Evolutionary conservation across 2,113 vertebrate species (phyloP), one percentile per base, ranked within the genome.

Genomic region (Saccopteryx bilineata): DNA sequence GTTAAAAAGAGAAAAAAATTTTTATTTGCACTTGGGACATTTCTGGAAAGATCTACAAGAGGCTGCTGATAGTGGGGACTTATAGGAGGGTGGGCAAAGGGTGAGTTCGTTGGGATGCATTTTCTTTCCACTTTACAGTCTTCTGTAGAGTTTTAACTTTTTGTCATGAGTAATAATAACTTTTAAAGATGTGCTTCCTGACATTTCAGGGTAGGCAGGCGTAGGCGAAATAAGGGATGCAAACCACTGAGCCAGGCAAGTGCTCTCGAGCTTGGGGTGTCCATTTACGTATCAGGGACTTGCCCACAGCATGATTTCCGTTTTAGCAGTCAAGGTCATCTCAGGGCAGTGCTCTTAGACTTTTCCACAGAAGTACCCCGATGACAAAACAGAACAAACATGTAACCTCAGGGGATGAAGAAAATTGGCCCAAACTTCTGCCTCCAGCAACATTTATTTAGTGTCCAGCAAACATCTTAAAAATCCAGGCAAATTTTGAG

Each of bases 311-410:
- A 56, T 39, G 72, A 88, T 28, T 95, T 86, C 83, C 63, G 86
- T 39, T 31, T 83, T 48, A 60, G 11, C 48, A 46, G 46, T 48
- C 66, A 54, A 87, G 94, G 82, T 93, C 83, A 94, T 60, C 78
- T 94, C 78, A 14, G 68, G 91, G 61, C 61, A 82, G 48, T 17
- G 50, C 56, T 78, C 69, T 87, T 87, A 81, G 72, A 60, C 72
- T 76, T 92, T 84, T 80, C 96, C 93, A 91, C 81, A 88, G 65
- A 93, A 87, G 85, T 54, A 52, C 61, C 95, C 84, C 3, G 3
- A 19, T 26, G 50, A 94, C 95, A 84, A 92, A 72, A 85, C 9
- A 85, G 68, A 94, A 78, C 48, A 78, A 84, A 75, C 93, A 78
- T 4, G 46, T 18, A 85, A 81, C 54, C 90, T 78, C 95, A 26